A percentile compares a stretch with the other conserved stretches of the same genome.
Conservation (phyloP, 2,113 vertebrate species). For the Pica pica region DNA sequence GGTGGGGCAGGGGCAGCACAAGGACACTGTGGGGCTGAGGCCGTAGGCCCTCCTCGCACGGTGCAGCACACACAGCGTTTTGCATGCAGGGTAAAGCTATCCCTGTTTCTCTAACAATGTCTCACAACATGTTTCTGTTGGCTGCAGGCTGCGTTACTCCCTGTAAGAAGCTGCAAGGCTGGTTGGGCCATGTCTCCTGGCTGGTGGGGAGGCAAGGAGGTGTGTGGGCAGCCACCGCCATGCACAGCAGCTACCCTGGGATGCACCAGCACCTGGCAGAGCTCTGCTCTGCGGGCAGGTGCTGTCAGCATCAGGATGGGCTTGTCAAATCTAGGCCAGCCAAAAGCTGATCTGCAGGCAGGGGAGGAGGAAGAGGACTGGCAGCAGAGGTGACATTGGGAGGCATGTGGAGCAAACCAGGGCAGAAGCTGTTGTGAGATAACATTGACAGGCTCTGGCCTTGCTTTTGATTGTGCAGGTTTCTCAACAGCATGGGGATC, state of each 20-base stretch:
- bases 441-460: background rate
- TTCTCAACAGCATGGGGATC: background rate
- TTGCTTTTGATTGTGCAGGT: background rate
- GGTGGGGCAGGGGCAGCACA: background rate
- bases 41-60: fast-evolving
- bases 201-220: background rate
- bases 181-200: background rate
- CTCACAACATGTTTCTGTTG: background rate
- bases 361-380: background rate
- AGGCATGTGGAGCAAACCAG: background rate
- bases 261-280: fast-evolving
- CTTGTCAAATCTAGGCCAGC: background rate
- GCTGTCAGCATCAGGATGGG: background rate
- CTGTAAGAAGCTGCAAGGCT: background rate
- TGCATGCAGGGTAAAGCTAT: background rate
- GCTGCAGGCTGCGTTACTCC: fast-evolving
- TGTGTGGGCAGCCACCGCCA: background rate
- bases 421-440: background rate
- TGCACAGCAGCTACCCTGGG: background rate
- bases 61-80: background rate
- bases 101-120: fast-evolving
- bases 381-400: fast-evolving
- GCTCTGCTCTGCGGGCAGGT: background rate
- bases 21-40: fast-evolving
- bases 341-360: background rate